Evolutionary conservation across 2,888 invertebrate genomes (phyloP).

Genomic region (Cataglyphis albicans): DNA sequence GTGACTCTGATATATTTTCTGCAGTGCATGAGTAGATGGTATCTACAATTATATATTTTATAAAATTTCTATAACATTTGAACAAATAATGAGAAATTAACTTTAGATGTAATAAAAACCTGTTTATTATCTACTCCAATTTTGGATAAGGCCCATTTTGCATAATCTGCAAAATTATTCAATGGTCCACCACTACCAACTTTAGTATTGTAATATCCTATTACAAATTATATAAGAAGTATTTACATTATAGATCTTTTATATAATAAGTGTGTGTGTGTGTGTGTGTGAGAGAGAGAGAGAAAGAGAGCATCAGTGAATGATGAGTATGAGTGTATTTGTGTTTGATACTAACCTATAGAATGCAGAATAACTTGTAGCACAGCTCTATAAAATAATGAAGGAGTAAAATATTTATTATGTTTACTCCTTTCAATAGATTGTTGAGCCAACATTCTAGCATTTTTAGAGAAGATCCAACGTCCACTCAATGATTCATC

Average conservation of each 20-base stretch:
- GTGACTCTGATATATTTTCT: constrained; percentile 84
- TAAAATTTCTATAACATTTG: neutral
- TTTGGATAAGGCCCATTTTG: constrained; percentile 89
- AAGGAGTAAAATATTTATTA: constrained; percentile 88
- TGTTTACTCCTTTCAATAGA: constrained; percentile 90
- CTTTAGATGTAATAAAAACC: constrained; percentile 74
- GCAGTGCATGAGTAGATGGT: constrained; percentile 86
- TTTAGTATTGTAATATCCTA: constrained; percentile 86
- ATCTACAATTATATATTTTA: constrained; percentile 71
- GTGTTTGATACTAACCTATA: constrained; percentile 73
- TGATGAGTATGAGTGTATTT: neutral
- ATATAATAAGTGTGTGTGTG: neutral
- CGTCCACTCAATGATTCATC: constrained; percentile 86
- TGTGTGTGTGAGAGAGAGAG: too few species aligned
- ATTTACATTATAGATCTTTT: constrained; percentile 4
- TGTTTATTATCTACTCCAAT: constrained; percentile 87
- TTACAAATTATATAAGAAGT: constrained; percentile 65
- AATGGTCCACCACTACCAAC: constrained; percentile 90
- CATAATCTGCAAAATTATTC: constrained; percentile 90
- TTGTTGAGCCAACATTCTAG: constrained; percentile 95
- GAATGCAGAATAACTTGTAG: constrained; percentile 88
- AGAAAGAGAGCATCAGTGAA: too few species aligned
- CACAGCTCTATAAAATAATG: constrained; percentile 92
- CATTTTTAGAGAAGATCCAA: constrained; percentile 87
- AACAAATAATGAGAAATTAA: neutral